Evolutionary conservation across 2,888 invertebrate genomes (phyloP).

Genomic region (Schrankia costaestrigalis): DNA sequence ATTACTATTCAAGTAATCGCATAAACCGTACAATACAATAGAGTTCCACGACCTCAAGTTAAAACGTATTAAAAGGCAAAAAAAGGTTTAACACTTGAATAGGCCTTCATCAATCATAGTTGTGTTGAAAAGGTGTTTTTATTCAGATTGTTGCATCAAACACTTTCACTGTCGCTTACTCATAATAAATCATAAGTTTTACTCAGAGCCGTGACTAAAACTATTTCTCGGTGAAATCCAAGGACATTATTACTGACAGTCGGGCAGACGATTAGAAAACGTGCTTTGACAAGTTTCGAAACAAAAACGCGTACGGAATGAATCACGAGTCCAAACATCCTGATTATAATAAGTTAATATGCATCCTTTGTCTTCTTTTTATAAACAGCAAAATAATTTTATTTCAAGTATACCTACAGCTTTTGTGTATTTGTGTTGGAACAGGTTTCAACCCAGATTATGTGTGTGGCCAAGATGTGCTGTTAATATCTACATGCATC

Average conservation of each 20-base stretch:
- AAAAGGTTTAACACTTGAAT: conserved; percentile 49
- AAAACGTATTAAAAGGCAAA: conserved; percentile 43
- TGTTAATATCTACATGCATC: no score
- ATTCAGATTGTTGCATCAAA: conserved; percentile 44
- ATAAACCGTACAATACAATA: conserved; percentile 23
- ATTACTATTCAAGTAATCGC: conserved; percentile 14
- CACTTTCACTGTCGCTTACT: conserved; percentile 57
- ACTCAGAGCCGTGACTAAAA: conserved; percentile 36
- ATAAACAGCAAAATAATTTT: no score
- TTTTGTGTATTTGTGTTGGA: no score
- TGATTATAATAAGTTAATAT: conserved; percentile 3
- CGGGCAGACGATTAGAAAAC: conserved; percentile 26
- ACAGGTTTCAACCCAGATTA: no score
- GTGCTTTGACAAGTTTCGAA: conserved; percentile 17
- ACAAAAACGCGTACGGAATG: conserved; percentile 6
- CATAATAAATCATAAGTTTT: conserved; percentile 55
- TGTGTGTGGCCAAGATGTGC: no score
- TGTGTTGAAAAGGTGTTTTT: conserved; percentile 50
- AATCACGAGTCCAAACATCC: conserved; percentile 4
- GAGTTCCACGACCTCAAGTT: conserved; percentile 39
- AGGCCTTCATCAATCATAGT: conserved; percentile 62
- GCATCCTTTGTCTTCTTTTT: conserved; percentile 5
- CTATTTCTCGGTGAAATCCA: conserved; percentile 44
- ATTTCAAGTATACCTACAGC: no score
- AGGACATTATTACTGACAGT: conserved; percentile 32